Conservation (phyloP, 2,888 invertebrate species). For the Parnassius orleans region DNA sequence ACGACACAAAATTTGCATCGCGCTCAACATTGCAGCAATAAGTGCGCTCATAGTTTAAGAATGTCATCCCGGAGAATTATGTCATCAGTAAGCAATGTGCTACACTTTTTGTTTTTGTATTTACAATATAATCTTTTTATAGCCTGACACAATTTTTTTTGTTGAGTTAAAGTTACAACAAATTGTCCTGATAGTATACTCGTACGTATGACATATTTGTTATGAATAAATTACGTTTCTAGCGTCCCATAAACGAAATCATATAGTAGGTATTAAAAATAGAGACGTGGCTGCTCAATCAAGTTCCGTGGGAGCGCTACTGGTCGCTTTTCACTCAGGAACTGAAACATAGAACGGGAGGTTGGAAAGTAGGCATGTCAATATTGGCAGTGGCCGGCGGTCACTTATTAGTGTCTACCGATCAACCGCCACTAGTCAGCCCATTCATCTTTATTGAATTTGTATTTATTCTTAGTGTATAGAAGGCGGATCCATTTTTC, state of each 20-base stretch:
- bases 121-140: too few species aligned
- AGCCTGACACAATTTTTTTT: too few species aligned
- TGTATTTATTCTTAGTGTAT: neutral
- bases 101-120: neutral
- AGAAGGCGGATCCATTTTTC: too few species aligned
- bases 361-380: constrained; percentile 34
- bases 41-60: constrained; percentile 5
- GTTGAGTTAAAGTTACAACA: too few species aligned
- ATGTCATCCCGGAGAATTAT: constrained; percentile 4
- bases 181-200: too few species aligned
- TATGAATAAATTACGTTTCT: neutral
- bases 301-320: constrained; percentile 19
- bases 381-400: constrained; percentile 30
- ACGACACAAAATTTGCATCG: constrained; percentile 18
- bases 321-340: constrained; percentile 7
- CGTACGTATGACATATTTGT: too few species aligned
- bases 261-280: neutral
- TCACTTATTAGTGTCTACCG: constrained; percentile 7
- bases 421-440: neutral
- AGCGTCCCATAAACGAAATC: neutral
- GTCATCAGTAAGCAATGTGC: constrained; percentile 9
- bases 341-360: constrained; percentile 1
- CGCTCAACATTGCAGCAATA: constrained; percentile 9
- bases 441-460: neutral
- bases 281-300: constrained; percentile 16